Conservation (phyloP, 2,113 vertebrate species). For the Psephotus haematonotus region DNA sequence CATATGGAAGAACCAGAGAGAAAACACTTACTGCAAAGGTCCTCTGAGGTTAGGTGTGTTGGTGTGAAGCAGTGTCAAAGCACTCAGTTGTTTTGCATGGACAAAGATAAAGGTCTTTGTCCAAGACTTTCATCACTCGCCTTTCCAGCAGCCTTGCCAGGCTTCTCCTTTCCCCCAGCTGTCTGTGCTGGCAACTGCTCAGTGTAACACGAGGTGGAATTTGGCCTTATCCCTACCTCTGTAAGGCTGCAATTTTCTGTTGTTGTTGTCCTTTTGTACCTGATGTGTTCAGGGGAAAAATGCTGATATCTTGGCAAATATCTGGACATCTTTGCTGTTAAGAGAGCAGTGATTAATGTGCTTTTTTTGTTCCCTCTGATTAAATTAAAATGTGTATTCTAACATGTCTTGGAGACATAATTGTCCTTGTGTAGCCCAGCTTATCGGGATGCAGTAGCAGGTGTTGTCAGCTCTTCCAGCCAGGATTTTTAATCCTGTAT, state of each 20-base stretch:
- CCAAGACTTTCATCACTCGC: not conserved
- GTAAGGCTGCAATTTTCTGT: slow-evolving; percentile 1
- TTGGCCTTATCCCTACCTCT: slow-evolving; percentile 36
- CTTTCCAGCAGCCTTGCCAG: not conserved
- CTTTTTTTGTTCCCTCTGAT: slow-evolving; percentile 58
- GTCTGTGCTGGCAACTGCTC: slow-evolving; percentile 22
- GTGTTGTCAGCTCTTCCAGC: slow-evolving; percentile 39
- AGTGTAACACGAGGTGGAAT: not conserved
- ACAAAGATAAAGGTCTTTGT: not conserved
- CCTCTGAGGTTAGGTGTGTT: not conserved
- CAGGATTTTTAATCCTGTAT: slow-evolving; percentile 20
- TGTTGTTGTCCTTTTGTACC: slow-evolving; percentile 58
- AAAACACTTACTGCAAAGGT: not conserved
- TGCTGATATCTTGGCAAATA: slow-evolving; percentile 56
- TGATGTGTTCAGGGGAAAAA: not conserved
- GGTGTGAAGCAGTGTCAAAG: not conserved
- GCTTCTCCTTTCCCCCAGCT: not conserved
- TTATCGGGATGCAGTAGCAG: slow-evolving; percentile 53
- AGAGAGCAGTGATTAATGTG: slow-evolving; percentile 63
- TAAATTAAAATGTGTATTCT: slow-evolving; percentile 61
- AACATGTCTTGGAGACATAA: slow-evolving; percentile 62
- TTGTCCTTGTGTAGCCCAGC: slow-evolving; percentile 58
- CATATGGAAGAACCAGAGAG: not conserved
- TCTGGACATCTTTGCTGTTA: slow-evolving; percentile 50
- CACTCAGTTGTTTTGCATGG: not conserved